Evolutionary conservation across 2,888 invertebrate genomes (phyloP), one percentile per base, ranked within the genome.

Genomic region (Peribatodes rhomboidaria): DNA sequence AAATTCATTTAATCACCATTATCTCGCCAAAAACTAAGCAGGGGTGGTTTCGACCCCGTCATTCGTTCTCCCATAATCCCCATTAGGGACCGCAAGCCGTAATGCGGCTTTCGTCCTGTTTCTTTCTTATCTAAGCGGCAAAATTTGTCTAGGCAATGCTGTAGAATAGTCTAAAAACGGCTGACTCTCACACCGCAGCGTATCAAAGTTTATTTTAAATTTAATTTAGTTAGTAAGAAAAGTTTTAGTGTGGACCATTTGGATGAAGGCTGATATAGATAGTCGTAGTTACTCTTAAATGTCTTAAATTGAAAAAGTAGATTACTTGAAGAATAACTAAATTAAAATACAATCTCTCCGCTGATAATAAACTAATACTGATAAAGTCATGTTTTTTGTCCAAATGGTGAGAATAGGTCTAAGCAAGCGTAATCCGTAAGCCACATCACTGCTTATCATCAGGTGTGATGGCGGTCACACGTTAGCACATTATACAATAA

Each of bases 121-220:
- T 90, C 90, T 92, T 92, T 92, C 92, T 91, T 92, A 92, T 92
- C 92, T 90, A 56, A 75, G 66, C 78, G 76, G 82, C 84, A 86
- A 90, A 92, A 93, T 92, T 92, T 92, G 91, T 93, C 91, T 91
- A 90, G 90, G 92, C 88, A 85, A 87, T 83, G 85, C 86, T 84
- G 86, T 87, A 84, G 89, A 90, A 87, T 86, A 83, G 86, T 89
- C 84, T 85, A 82, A 82, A 79, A 80, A 72, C 67, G 71, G 68
- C 67, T 55, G 64, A 4, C 3, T 68, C 31, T 87, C 70, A 85
- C 86, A 89, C 88, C 77, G 79, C 53, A 63, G 41, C 41, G 61
- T 49, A 68, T 39, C 54, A 42, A 6, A 1, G 14, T 22, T 35
- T 46, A 16, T n/a, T 27, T 27, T 27, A 27, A 6, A 27, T 27